Base-by-base conservation (phyloP, 2,797 vertebrate genomes). In the Martes flavigula region DNA sequence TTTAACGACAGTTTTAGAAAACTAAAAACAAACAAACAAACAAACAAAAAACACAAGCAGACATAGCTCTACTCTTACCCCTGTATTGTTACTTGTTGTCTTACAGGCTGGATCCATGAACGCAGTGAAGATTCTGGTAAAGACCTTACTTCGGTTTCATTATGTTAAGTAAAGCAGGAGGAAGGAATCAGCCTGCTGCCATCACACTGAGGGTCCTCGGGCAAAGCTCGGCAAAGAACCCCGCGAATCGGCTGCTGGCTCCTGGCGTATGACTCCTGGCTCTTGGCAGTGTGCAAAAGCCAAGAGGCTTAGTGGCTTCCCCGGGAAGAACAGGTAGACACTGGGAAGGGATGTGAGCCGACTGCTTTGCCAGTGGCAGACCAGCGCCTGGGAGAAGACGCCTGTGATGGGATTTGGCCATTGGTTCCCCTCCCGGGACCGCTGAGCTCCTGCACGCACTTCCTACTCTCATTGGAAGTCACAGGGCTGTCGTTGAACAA, bases 1-100 rank as follows among this genome's bases (percentile, higher is more conserved):
- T 82, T 88, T 94, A 68, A 88, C 8, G 35, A 90, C 15, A 75
- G 62, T 73, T 60, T 73, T 73, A 93, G 72, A 66, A 96, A 78
- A n/a, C 32, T 58, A 1, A 0, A 58, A 84, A 58, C 48, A 23
- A 58, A 21, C 48, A 23, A 58, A 21, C 12, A 43, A 60, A 60
- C 23, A 60, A 25, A n/a, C n/a, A n/a, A 17, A 64, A 32, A n/a
- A 1, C 7, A 15, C 62, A n/a, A 78, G 30, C 27, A 81, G 8
- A 38, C 12, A 54, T 7, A 56, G 66, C 21, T 23, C 40, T 58
- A 17, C 35, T 40, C 7, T 68, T 60, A 10, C 11, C 32, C 32
- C 32, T 3, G 17, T 56, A 3, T 27, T 81, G 40, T 43, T 56
- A 48, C 18, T 40, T 51, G 35, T n/a, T 89, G 56, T 48, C 5